These are phyloP conservation scores for Thecophora atra DNA, from an alignment of 2,888 invertebrate genomes.

Conservation along the genomic window DNA sequence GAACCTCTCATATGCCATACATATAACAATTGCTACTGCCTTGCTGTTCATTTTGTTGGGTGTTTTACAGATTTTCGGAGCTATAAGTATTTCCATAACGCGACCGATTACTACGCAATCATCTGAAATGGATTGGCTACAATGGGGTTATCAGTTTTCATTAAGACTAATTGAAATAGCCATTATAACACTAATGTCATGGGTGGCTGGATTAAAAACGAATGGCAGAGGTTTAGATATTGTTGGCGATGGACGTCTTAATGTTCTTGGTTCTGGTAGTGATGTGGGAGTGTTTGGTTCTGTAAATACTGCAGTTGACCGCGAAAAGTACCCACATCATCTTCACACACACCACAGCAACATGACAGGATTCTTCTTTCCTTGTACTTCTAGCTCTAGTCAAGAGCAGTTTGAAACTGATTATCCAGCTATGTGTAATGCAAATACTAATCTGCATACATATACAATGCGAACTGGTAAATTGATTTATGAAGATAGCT, in stretches of 20 bases:
- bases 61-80: constrained; percentile 83
- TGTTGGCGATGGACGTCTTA: constrained; percentile 43
- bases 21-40: constrained; percentile 88
- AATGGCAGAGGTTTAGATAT: constrained; percentile 62
- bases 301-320: constrained; percentile 64
- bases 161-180: constrained; percentile 85
- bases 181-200: constrained; percentile 85
- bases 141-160: constrained; percentile 91
- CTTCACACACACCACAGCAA: constrained; percentile 58
- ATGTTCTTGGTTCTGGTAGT: constrained; percentile 42
- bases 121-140: constrained; percentile 82
- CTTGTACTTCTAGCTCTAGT: constrained; percentile 84
- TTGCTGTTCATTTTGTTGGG: constrained; percentile 85
- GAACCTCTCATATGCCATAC: constrained; percentile 86
- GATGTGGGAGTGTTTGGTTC: constrained; percentile 36
- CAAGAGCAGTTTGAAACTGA: constrained; percentile 85
- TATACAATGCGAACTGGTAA: constrained; percentile 82
- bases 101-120: constrained; percentile 60
- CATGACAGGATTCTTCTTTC: constrained; percentile 80
- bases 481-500: constrained; percentile 78
- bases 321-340: constrained; percentile 74
- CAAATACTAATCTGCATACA: constrained; percentile 85
- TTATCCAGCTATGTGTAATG: constrained; percentile 86
- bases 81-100: constrained; percentile 71
- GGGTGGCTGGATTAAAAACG: constrained; percentile 82